Evolutionary conservation across 1,140 invertebrate species (phyloP).

Genomic region (Drosophila aff.): DNA sequence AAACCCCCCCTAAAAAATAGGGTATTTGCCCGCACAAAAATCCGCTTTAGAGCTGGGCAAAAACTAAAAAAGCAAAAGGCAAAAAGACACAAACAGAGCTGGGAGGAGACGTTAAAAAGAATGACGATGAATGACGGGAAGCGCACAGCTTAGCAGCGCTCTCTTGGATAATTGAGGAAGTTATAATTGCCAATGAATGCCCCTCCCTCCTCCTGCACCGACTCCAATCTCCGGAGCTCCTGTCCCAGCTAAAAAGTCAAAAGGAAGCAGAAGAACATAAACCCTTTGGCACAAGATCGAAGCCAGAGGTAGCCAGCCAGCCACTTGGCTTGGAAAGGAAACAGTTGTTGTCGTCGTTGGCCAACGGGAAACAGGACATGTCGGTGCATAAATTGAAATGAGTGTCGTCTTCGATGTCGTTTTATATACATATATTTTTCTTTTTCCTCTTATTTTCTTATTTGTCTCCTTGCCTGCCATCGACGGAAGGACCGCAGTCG

Average conservation of each 20-base stretch:
- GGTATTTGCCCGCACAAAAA: constrained; percentile 53
- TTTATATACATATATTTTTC: constrained; percentile 1
- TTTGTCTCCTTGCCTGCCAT: neutral
- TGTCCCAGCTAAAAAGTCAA: constrained; percentile 7
- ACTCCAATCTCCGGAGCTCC: constrained; percentile 11
- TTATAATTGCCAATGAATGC: constrained; percentile 85
- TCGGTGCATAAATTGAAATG: constrained; percentile 76
- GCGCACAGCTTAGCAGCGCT: constrained; percentile 76
- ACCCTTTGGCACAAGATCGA: constrained; percentile 69
- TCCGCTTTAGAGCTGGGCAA: constrained; percentile 63
- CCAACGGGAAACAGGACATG: constrained; percentile 80
- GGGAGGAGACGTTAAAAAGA: constrained; percentile 77
- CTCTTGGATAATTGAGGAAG: constrained; percentile 83
- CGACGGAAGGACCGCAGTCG: constrained; percentile 70
- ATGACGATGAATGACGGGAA: constrained; percentile 84
- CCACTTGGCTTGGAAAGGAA: constrained; percentile 62
- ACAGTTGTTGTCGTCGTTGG: constrained; percentile 64
- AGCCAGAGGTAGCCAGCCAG: constrained; percentile 23
- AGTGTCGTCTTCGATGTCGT: constrained; percentile 39
- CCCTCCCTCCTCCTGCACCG: constrained; percentile 28
- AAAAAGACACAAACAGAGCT: constrained; percentile 10
- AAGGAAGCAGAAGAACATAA: constrained; percentile 50
- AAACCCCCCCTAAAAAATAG: neutral
- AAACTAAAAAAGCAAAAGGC: constrained; percentile 29
- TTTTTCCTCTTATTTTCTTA: neutral